Percentiles rank a stretch among this genome's conserved stretches.
Evolutionary conservation across 2,888 invertebrate species (phyloP).

Genomic region (Lithodes maja): DNA sequence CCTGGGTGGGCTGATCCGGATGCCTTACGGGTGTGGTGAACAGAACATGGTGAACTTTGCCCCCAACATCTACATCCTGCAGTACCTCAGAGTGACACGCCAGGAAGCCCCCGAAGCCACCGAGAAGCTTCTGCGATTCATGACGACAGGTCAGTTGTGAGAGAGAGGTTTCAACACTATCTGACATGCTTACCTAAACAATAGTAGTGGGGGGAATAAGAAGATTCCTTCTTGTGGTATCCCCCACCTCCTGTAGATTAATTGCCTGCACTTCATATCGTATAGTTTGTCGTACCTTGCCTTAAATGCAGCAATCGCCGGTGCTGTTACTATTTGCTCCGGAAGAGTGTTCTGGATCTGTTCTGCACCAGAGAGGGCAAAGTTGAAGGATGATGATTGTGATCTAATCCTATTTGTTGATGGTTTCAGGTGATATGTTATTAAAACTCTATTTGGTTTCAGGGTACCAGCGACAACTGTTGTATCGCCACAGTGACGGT

Average conservation of each 20-base stretch:
- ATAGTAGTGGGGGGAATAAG: too few species aligned
- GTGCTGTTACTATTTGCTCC: not conserved
- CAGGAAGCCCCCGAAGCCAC: conserved; percentile 44
- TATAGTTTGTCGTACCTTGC: too few species aligned
- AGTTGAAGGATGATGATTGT: too few species aligned
- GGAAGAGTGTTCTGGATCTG: not conserved
- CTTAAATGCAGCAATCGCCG: too few species aligned
- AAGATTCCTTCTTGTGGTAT: too few species aligned
- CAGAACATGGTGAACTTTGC: conserved; percentile 70
- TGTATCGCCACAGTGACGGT: conserved; percentile 84
- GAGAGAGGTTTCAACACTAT: too few species aligned
- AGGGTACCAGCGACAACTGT: conserved; percentile 87
- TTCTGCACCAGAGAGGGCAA: too few species aligned
- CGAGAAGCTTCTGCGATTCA: conserved; percentile 77
- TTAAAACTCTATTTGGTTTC: conserved; percentile 53
- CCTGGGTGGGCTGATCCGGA: conserved; percentile 50
- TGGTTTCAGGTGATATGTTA: too few species aligned
- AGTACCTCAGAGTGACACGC: conserved; percentile 57
- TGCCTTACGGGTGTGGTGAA: conserved; percentile 73
- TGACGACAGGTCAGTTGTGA: conserved; percentile 77
- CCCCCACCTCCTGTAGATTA: too few species aligned
- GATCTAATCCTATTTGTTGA: too few species aligned
- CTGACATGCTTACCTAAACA: too few species aligned
- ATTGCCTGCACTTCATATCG: too few species aligned
- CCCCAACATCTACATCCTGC: conserved; percentile 69